Percentiles rank a stretch among this genome's conserved stretches.
Conservation (phyloP, 2,797 vertebrate species). For the Siniperca scherzeri region DNA sequence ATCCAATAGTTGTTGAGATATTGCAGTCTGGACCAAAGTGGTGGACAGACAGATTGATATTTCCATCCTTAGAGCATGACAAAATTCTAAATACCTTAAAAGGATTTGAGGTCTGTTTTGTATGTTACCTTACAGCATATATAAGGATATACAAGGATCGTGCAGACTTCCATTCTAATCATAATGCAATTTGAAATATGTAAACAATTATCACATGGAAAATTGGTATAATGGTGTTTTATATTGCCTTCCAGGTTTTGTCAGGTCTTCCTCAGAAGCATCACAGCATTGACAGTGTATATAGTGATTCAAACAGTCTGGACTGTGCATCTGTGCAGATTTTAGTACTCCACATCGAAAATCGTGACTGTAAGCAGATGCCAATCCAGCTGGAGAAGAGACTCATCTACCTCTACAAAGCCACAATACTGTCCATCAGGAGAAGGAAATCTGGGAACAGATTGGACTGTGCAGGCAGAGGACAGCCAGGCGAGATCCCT, state of each 20-base stretch:
- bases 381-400: conserved; percentile 56
- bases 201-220: not conserved
- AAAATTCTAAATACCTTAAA: not conserved
- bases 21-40: no score
- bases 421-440: conserved; percentile 35
- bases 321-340: conserved; percentile 65
- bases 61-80: no score
- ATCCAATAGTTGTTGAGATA: no score
- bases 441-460: conserved; percentile 39
- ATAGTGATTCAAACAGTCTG: conserved; percentile 56
- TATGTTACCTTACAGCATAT: not conserved
- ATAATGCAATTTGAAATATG: conserved; percentile 4
- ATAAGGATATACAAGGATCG: not conserved
- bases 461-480: conserved; percentile 18
- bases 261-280: conserved; percentile 38
- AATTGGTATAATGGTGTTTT: conserved; percentile 12
- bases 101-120: not conserved
- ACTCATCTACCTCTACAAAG: conserved; percentile 38
- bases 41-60: not conserved
- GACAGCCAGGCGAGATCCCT: conserved; percentile 10
- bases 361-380: conserved; percentile 54
- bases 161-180: not conserved
- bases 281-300: conserved; percentile 46
- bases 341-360: conserved; percentile 37
- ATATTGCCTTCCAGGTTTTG: conserved; percentile 15